Conservation (phyloP, 2,113 vertebrate species). For the Halcyon malimbica region DNA sequence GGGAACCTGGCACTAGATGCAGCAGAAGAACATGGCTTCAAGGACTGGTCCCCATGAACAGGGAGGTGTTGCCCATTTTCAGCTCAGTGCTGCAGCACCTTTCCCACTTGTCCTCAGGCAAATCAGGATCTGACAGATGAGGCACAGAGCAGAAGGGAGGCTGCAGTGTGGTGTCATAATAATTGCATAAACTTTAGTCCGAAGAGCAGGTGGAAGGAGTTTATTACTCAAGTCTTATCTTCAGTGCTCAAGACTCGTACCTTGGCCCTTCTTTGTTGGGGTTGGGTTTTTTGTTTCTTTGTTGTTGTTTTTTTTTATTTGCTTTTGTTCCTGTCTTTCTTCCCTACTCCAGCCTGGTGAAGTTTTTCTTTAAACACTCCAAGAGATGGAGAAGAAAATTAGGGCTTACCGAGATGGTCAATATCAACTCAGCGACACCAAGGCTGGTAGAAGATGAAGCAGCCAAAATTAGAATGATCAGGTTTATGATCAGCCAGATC, state of each 20-base stretch:
- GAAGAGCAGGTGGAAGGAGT: background rate
- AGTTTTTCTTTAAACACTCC: background rate
- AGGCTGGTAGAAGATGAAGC: background rate
- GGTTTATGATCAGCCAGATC: background rate
- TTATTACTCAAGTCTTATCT: background rate
- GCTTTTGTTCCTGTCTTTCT: background rate
- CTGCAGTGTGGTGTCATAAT: accelerated
- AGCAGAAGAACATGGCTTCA: background rate
- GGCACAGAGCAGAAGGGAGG: background rate
- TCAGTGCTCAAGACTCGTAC: background rate
- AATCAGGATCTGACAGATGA: background rate
- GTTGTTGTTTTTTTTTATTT: background rate
- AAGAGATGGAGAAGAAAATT: background rate
- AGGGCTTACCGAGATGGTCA: background rate
- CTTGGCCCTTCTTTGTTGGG: background rate
- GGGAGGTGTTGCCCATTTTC: background rate
- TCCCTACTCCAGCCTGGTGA: background rate
- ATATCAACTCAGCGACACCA: background rate
- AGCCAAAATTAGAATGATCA: background rate
- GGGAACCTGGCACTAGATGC: background rate
- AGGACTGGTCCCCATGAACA: background rate
- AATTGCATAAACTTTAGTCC: background rate
- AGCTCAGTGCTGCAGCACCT: background rate
- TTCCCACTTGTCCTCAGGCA: background rate
- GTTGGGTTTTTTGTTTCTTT: background rate